Evolutionary conservation across 2,888 invertebrate species (phyloP), one percentile per base, ranked within the genome.

Genomic region (Drosophila kanekoi): DNA sequence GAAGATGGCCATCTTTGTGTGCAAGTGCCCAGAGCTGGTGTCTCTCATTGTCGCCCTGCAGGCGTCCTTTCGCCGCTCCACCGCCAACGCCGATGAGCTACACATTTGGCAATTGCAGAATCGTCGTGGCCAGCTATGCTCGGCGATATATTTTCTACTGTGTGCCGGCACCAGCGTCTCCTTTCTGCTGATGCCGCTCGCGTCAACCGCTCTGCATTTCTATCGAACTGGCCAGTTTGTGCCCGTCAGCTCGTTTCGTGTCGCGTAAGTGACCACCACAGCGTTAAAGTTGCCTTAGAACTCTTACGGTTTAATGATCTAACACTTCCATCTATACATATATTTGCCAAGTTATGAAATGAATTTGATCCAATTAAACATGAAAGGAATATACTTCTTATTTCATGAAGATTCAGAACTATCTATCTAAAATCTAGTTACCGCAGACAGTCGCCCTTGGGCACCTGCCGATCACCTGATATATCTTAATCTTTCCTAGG

Each of bases 161-260:
- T 79, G 79, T n/a, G 74, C 71, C 38, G 77, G 81, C 9, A 78
- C 79, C n/a, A 74, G 79, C 47, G 10, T 78, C 28, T 79, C 79
- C 11, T 79, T 79, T 9, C 49, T 71, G 13, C 28, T 78, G 14
- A 44, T 81, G 68, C 79, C 79, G 0, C 14, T 79, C n/a, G 64
- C 45, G 8, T 11, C 71, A n/a, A 81, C 81, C 10, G 35, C 70
- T 16, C 40, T 58, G 5, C 61, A 61, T 0, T 77, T 62, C 14
- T 43, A 62, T 14, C 14, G 16, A 4, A 66, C 66, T 0, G 81
- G 70, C 4, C 14, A 59, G 4, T 73, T 78, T 11, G 52, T 62
- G 16, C 78, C 81, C 6, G 78, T 47, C 32, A 81, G 66, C 43
- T 66, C 78, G 9, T 78, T 78, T 38, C 73, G 78, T 0, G 78